phyloP scores from a whole-genome alignment of 1,140 invertebrate species.

The Nasonia longicornis region DNA sequence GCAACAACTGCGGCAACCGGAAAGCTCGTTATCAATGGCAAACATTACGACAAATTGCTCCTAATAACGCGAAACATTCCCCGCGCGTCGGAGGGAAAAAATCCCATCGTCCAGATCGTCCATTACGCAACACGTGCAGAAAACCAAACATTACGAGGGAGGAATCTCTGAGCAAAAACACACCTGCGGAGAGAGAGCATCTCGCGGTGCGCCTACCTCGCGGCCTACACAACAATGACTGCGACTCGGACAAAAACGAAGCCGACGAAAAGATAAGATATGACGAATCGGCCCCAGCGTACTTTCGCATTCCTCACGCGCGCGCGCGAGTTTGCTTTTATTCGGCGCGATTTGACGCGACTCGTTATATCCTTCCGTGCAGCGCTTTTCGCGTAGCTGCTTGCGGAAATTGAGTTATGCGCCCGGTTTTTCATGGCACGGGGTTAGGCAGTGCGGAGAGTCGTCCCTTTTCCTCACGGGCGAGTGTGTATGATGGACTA shows the following conservation, averaged over 20 bases:
- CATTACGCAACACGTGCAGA: background rate
- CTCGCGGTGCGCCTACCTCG: no score
- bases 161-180: conserved; percentile 7
- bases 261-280: conserved; percentile 9
- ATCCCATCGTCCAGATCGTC: background rate
- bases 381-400: background rate
- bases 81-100: background rate
- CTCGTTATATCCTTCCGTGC: conserved; percentile 2
- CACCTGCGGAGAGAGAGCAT: background rate
- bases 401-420: conserved; percentile 30
- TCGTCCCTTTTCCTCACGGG: background rate
- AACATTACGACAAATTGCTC: background rate
- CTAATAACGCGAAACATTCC: background rate
- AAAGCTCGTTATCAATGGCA: background rate
- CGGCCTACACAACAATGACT: conserved; percentile 22
- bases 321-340: background rate
- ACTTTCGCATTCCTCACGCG: conserved; percentile 11
- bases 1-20: no score
- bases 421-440: conserved; percentile 2
- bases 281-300: conserved; percentile 13
- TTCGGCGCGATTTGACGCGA: conserved; percentile 5
- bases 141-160: conserved; percentile 13
- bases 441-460: no score
- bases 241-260: background rate
- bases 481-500: background rate